A percentile compares a stretch with the other conserved stretches of the same genome.
Conservation (phyloP, 2,113 vertebrate species). For the Mormyrus lacerda region DNA sequence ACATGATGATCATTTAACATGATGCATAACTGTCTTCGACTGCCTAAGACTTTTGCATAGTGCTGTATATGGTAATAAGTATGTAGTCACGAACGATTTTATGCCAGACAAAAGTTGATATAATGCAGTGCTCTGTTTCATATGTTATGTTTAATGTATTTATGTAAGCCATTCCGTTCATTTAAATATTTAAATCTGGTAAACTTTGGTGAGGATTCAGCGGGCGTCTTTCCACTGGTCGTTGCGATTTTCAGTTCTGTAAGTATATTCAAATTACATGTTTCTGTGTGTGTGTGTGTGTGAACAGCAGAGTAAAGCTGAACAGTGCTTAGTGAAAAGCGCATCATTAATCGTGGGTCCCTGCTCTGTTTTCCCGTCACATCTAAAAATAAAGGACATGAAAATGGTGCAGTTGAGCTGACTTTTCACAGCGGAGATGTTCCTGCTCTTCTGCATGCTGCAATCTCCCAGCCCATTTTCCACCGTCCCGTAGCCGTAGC, state of each 20-base stretch:
- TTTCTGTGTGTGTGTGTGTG: background rate
- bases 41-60: background rate
- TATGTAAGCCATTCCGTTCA: background rate
- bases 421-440: constrained; percentile 34
- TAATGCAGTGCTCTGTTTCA: background rate
- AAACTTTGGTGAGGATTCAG: background rate
- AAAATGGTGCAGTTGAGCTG: constrained; percentile 29
- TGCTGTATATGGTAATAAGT: background rate
- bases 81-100: background rate
- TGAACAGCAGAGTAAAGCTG: background rate
- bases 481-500: background rate
- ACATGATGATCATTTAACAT: background rate
- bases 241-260: background rate
- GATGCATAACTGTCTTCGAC: background rate
- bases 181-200: background rate
- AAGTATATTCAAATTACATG: background rate
- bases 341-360: background rate
- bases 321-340: background rate
- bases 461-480: background rate
- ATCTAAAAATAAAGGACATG: constrained; percentile 39
- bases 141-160: background rate
- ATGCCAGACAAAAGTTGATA: background rate
- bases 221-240: background rate
- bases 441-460: constrained; percentile 27
- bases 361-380: constrained; percentile 28